phyloP scores from a whole-genome alignment of 2,888 invertebrate species.

The Aporophyla nigra region DNA sequence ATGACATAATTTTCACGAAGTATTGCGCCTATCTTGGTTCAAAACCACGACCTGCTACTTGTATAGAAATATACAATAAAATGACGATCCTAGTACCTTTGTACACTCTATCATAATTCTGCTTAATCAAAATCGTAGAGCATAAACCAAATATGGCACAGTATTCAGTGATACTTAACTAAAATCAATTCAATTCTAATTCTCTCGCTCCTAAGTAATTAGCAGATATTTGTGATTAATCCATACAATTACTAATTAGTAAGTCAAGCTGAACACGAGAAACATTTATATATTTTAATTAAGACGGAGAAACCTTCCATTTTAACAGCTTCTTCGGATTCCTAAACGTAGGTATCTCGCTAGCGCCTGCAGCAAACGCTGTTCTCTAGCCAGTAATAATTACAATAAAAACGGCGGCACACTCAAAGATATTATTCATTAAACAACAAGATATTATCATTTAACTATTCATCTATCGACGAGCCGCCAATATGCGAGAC shows the following conservation, averaged over 20 bases:
- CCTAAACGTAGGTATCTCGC: slow-evolving; percentile 8
- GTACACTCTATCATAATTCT: background rate
- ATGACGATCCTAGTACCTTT: background rate
- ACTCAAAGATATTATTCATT: slow-evolving; percentile 56
- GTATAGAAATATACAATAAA: no score
- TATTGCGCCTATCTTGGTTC: no score
- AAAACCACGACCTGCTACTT: no score
- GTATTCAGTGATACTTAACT: background rate
- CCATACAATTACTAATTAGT: background rate
- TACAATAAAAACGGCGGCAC: slow-evolving; percentile 60
- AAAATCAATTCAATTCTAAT: no score
- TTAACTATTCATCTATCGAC: slow-evolving; percentile 54
- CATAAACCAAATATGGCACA: background rate
- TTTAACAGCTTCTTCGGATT: slow-evolving; percentile 18
- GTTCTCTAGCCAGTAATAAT: slow-evolving; percentile 28
- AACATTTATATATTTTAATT: slow-evolving; percentile 28
- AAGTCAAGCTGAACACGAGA: slow-evolving; percentile 13
- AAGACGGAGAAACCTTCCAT: background rate
- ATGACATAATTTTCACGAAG: no score
- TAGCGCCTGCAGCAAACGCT: slow-evolving; percentile 23
- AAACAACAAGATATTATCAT: slow-evolving; percentile 42
- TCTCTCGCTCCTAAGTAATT: background rate
- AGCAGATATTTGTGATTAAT: background rate
- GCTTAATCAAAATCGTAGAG: background rate
- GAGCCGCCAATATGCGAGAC: slow-evolving; percentile 45